Base-by-base conservation (phyloP, 2,113 vertebrate genomes). In the Chelonoidis abingdonii region DNA sequence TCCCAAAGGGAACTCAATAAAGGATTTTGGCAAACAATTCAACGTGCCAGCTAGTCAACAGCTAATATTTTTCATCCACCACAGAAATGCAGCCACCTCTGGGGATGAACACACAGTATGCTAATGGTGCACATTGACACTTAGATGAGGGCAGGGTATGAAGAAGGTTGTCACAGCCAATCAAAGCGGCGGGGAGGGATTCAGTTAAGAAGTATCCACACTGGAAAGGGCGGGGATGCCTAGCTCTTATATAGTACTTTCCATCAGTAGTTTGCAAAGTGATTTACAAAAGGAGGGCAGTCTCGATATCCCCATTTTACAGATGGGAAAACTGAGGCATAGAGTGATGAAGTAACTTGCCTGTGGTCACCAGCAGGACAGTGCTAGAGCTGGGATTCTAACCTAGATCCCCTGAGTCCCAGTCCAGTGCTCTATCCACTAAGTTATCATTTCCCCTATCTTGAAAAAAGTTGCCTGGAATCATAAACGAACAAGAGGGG, bases 401-500 rank as follows among this genome's bases (percentile, higher is more conserved):
- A 69, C 17, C 17, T n/a, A 69, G 65, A n/a, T 69, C 31, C 21
- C 35, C 35, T 38, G 65, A 69, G 35, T 38, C 65, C 35, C 65
- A 38, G 65, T 38, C 65, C 65, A 69, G 65, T 10, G 35, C 8
- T 38, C 35, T 69, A 69, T 8, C 17, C 65, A 69, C 35, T 69
- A 84, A 21, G 29, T 65, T 7, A 5, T 5, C n/a, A 6, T 59
- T 8, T 47, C 1, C 3, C 3, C 2, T 0, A 10, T 87, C 65
- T 79, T 38, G 10, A 49, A 38, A 78, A 86, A 56, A 80, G n/a
- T 17, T 2, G 57, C 4, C 2, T 0, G 10, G 81, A 14, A 69
- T 79, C 81, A 4, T 38, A 24, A 6, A 17, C 1, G 7, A 1
- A 4, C 27, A 75, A 0, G 3, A 38, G 31, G 0, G 2, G 8